Conservation (phyloP, 2,797 vertebrate genomes). For the Lithobates pipiens region DNA sequence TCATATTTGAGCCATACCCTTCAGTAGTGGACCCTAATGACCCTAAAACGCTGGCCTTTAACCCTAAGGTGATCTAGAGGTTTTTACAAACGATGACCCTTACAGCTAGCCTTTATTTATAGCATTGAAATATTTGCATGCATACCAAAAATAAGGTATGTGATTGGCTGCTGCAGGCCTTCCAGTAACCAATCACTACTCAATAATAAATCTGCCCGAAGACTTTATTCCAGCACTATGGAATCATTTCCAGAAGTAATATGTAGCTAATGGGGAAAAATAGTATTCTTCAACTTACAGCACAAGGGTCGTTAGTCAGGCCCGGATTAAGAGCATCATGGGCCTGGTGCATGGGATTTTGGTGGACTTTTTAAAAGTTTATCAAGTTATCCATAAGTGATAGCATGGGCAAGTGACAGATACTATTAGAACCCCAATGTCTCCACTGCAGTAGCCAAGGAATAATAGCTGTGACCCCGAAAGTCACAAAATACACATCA, state of each 20-base stretch:
- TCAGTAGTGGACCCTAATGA: conserved; percentile 98
- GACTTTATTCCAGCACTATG: background rate
- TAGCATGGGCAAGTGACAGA: no score
- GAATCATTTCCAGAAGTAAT: background rate
- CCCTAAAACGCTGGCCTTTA: conserved; percentile 98
- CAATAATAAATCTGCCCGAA: background rate
- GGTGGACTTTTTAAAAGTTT: no score
- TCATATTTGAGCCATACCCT: conserved; percentile 98
- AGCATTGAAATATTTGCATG: background rate
- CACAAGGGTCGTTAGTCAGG: no score
- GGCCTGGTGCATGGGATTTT: no score
- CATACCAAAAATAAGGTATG: background rate
- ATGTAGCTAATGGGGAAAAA: background rate
- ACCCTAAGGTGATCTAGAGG: conserved; percentile 87
- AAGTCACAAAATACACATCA: no score
- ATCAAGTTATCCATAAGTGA: no score
- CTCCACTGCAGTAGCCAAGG: no score
- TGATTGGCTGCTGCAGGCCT: background rate
- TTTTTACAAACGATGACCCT: background rate
- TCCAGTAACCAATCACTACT: no score
- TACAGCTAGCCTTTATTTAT: background rate
- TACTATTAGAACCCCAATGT: no score
- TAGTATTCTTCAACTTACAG: no score
- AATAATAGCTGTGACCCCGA: no score
- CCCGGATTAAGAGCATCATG: no score